Base-by-base conservation (phyloP, 2,113 vertebrate species). In the Jacana jacana region DNA sequence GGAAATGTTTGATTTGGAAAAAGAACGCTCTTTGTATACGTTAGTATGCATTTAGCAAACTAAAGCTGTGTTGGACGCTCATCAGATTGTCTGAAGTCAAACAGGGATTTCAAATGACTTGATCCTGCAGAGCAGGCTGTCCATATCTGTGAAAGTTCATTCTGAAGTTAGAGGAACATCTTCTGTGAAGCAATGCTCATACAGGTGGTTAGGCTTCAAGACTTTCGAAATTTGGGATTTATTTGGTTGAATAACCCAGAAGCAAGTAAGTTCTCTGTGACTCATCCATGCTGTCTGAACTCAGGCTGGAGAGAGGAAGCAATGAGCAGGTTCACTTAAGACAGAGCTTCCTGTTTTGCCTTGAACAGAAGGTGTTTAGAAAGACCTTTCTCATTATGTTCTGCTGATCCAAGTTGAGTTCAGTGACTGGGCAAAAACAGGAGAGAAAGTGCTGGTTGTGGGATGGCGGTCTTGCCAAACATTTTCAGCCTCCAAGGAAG, bases 291-390 rank as follows among this genome's bases (percentile, higher is more conserved):
- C 71, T 94, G 75, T 65, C 91, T 89, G 75, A 95, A 76, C 63
- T 85, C 30, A 63, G 77, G 37, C 33, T 80, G 84, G 81, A 64
- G 65, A 95, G 72, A 49, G 37, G n/a, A 82, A 94, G 84, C 4
- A 4, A 76, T 76, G 91, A 93, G 52, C 86, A 89, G 69, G 83
- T 95, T 95, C 79, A 81, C 37, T 85, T 86, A 72, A 70, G 89
- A 85, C 57, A 84, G 28, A 77, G n/a, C 39, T 89, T 89, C 68
- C 79, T 63, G 40, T 88, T 79, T 88, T 95, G 51, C 64, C 57
- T 75, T 64, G 39, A 49, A 76, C 39, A 84, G 79, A 75, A 89
- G 48, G 37, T 81, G 20, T 81, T 77, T 83, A 85, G 79, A 80
- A 86, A 80, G 48, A 46, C 27, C 7, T 81, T 93, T 91, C 86